Base-by-base conservation (phyloP, 1,140 invertebrate genomes). In the Arion vulgaris region DNA sequence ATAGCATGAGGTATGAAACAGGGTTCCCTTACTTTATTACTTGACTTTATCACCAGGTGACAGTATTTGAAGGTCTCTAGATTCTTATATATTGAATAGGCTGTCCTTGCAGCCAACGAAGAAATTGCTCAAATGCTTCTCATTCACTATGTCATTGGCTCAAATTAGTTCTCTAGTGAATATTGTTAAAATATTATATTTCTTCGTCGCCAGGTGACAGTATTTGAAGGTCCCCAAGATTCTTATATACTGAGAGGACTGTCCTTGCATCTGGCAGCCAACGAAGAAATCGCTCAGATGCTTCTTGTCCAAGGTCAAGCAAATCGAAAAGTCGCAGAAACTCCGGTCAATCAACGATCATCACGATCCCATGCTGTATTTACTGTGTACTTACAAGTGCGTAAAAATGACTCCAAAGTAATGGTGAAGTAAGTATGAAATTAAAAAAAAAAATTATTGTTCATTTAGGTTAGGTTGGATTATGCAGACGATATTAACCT, bases 311-410 rank as follows among this genome's bases (percentile, higher is more conserved):
- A 94, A 23, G 57, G 94, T 81, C 94, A 95, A 87, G 93, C 93
- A 13, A 94, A 95, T 86, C 93, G 95, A 83, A 93, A 93, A 36
- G 94, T 94, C 51, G 94, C 94, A 1, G 94, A 94, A 82, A 92
- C 92, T 69, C 84, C 85, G 17, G 86, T 89, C 62, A 88, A 90
- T 76, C 86, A 88, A 80, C 82, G 88, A 53, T 95, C 95, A 13
- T 95, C 95, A 4, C 91, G 95, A 85, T 95, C 95, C 0, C 95
- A 95, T 87, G 95, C 94, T 83, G 94, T 95, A 62, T 95, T 95
- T 87, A 95, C 95, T 0, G 93, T 95, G 57, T 93, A 94, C 83
- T 84, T 95, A 1, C 92, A 92, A 1, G 88, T 92, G 11, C 93
- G 93, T 62, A 91, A 93, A 76, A 85, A 90, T 26, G 91, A 91